Conservation (phyloP, 92 coral and sea anemone genomes). For the Zoanthus sociatus region DNA sequence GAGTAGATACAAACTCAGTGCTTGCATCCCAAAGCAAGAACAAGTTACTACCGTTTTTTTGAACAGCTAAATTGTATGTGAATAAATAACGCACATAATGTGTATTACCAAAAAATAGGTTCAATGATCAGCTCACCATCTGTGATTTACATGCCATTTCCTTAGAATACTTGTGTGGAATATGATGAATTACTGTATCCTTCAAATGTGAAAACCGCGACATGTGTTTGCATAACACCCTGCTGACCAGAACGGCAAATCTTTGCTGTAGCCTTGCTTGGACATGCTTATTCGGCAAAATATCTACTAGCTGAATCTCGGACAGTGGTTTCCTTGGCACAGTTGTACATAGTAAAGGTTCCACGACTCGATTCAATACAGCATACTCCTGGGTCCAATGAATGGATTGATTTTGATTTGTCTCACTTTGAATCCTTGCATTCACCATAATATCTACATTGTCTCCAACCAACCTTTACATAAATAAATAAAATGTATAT, state of each 20-base stretch:
- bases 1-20: no score
- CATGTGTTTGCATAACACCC: not conserved
- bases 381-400: slow-evolving; percentile 59
- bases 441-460: slow-evolving; percentile 33
- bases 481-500: no score
- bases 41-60: no score
- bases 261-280: slow-evolving; percentile 11
- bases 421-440: slow-evolving; percentile 39
- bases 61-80: no score
- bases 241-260: slow-evolving; percentile 5
- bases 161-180: not conserved
- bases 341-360: not conserved
- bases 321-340: no score
- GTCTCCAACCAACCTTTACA: slow-evolving; percentile 34
- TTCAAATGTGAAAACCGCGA: not conserved
- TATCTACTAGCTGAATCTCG: slow-evolving; percentile 9
- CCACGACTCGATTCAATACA: slow-evolving; percentile 30
- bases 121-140: slow-evolving; percentile 34
- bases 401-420: slow-evolving; percentile 23
- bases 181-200: not conserved
- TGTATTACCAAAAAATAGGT: no score
- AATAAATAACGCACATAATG: no score
- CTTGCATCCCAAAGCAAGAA: no score
- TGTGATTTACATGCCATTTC: slow-evolving; percentile 56
- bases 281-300: slow-evolving; percentile 2